A percentile compares a stretch with the other conserved stretches of the same genome.
These are phyloP conservation scores for Drosophila colorata DNA, from an alignment of 2,888 invertebrate species.

Conservation along the genomic window DNA sequence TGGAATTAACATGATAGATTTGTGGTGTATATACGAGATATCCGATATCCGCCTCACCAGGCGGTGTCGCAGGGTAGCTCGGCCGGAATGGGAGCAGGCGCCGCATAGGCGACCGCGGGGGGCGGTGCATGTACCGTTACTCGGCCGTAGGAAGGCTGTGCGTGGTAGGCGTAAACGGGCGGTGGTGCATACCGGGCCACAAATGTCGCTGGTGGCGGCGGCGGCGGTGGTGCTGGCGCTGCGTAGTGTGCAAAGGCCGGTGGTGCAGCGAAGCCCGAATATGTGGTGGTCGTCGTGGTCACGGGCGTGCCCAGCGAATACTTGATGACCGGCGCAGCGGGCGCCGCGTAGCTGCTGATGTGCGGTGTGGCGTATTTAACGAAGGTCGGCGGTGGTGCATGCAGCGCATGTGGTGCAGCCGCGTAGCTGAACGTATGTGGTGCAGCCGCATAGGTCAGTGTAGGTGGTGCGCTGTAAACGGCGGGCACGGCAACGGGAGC, in stretches of 20 bases:
- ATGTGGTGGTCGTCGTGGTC: constrained; percentile 71
- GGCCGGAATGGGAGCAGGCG: constrained; percentile 31
- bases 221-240: constrained; percentile 22
- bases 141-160: constrained; percentile 21
- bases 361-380: constrained; percentile 46
- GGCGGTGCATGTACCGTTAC: constrained; percentile 45
- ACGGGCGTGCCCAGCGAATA: constrained; percentile 65
- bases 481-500: constrained; percentile 52
- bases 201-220: constrained; percentile 5
- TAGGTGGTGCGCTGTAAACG: constrained; percentile 45
- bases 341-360: constrained; percentile 31
- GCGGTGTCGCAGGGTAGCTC: constrained; percentile 42
- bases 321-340: constrained; percentile 49
- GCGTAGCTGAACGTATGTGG: constrained; percentile 17
- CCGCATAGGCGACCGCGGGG: constrained; percentile 43
- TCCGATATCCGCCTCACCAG: constrained; percentile 48
- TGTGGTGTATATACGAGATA: neutral
- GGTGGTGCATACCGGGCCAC: constrained; percentile 17
- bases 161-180: constrained; percentile 23
- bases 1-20: constrained; percentile 50
- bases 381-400: constrained; percentile 19
- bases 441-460: constrained; percentile 24
- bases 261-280: constrained; percentile 60
- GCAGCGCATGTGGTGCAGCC: constrained; percentile 33
- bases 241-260: constrained; percentile 23